Conservation (phyloP, 2,113 vertebrate genomes). For the Taxidea taxus region DNA sequence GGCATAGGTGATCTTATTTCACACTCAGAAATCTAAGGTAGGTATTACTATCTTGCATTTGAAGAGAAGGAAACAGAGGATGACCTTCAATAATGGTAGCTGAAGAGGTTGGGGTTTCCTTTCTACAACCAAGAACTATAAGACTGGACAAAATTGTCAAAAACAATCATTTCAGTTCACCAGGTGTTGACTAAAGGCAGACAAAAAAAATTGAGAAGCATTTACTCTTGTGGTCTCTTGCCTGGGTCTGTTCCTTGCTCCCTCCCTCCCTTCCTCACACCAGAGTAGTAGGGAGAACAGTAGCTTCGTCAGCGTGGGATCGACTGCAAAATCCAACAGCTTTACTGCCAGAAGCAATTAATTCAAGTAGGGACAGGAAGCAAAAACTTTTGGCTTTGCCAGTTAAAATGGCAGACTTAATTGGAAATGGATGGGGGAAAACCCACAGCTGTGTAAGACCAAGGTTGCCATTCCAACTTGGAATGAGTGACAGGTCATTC, state of each 20-base stretch:
- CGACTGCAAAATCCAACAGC: background rate
- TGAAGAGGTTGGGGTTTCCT: background rate
- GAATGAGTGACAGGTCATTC: background rate
- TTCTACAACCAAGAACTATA: background rate
- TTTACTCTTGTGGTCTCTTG: background rate
- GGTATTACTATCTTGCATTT: background rate
- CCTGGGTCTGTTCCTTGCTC: background rate
- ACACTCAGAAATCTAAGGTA: background rate
- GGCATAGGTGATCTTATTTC: background rate
- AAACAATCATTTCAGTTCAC: background rate
- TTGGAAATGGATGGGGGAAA: constrained; percentile 29
- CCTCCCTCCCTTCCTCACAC: background rate
- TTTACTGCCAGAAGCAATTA: constrained; percentile 29
- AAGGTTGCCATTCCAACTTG: background rate
- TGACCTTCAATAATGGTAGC: background rate
- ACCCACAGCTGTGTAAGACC: background rate
- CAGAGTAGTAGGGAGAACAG: background rate
- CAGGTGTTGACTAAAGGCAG: background rate
- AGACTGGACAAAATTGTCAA: background rate
- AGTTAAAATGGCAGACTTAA: constrained; percentile 15
- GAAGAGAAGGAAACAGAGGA: background rate
- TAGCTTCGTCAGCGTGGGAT: background rate
- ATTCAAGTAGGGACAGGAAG: background rate
- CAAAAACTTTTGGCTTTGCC: background rate
- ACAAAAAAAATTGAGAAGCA: background rate